Evolutionary conservation across 2,797 vertebrate genomes (phyloP).

Genomic region (Phoebastria nigripes): DNA sequence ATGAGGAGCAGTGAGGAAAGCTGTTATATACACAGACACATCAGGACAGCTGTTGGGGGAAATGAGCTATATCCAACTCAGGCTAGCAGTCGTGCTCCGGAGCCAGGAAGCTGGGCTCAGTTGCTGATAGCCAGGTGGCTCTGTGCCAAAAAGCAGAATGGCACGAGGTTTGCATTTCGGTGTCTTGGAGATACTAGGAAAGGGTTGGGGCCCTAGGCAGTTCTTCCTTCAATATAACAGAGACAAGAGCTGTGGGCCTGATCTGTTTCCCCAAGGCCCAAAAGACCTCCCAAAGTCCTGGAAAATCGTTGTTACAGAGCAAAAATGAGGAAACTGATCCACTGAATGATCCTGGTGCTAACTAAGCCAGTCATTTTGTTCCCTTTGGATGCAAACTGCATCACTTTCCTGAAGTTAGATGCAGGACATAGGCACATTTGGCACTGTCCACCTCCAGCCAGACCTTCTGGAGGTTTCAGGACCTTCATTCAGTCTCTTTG

Average conservation of each 20-base stretch:
- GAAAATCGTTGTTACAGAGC: background rate
- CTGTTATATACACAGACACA: background rate
- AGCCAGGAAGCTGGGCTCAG: background rate
- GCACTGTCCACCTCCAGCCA: background rate
- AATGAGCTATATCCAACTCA: background rate
- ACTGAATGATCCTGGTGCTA: background rate
- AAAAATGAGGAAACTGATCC: background rate
- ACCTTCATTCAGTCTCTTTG: background rate
- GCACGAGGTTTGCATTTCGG: background rate
- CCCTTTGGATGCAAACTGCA: background rate
- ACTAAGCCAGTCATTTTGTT: background rate
- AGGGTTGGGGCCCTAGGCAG: background rate
- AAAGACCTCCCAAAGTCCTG: background rate
- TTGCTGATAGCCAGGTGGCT: background rate
- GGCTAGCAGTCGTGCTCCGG: accelerated
- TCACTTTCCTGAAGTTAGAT: background rate
- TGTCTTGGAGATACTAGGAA: background rate
- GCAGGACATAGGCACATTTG: background rate
- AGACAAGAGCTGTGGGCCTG: background rate
- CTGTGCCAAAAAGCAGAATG: slow-evolving; percentile 10
- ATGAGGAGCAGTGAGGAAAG: background rate
- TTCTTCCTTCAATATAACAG: background rate
- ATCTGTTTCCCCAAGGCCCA: background rate
- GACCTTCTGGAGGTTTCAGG: background rate
- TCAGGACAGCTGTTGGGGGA: background rate